Evolutionary conservation across 2,888 invertebrate species (phyloP), one percentile per base, ranked within the genome.

Genomic region (Watsonalla binaria): DNA sequence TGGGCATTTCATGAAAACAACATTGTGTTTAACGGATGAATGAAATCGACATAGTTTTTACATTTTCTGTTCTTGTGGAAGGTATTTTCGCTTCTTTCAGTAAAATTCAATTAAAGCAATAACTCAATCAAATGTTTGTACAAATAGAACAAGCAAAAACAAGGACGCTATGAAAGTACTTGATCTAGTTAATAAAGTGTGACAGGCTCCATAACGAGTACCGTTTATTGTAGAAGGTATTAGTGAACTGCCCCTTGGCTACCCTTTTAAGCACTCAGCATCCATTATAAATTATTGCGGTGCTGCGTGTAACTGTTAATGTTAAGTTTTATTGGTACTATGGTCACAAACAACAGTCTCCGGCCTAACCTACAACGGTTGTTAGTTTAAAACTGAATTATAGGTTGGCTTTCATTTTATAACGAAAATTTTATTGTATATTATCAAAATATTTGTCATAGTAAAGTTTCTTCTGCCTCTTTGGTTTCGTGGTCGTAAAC

Each of bases 231-330:
- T 9, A 15, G 24, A 15, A 9, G 46, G 5, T 49, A 15, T 35
- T 49, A 37, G 15, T 49, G 42, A 11, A 49, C 37, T 49, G 49
- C 15, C 49, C 49, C 59, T 58, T 49, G 62, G 57, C 58, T 67
- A 69, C 64, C 72, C 77, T 79, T 81, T 79, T 72, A 82, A 82
- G 78, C 84, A 81, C 82, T 84, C 74, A 80, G 63, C 68, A 66
- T 72, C 84, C 84, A 83, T 84, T 84, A 81, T 80, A 78, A 80
- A 83, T 82, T 81, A 84, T 78, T 73, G 72, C 78, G 61, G 62
- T 60, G 63, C 62, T 64, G 60, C 62, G 66, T 72, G 70, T 68
- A 69, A 73, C 72, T 69, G 67, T 70, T 68, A 68, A 68, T 70
- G 74, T 75, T 76, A 65, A 73, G 64, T 76, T 82, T 79, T 81